Evolutionary conservation across 2,888 invertebrate species (phyloP).

Genomic region (Lacanobia oleracea): DNA sequence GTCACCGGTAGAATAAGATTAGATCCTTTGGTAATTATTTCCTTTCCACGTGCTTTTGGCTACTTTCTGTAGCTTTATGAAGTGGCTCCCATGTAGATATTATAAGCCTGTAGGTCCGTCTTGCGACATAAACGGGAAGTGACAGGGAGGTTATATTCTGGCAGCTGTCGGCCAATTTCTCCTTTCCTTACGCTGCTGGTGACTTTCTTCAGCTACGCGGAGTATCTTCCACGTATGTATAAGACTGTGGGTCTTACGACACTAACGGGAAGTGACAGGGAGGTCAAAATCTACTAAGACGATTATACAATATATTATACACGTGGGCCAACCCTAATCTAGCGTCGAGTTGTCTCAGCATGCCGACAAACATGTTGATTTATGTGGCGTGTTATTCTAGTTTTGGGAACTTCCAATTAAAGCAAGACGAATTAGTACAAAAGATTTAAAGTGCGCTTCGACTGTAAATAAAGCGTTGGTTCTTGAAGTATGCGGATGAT

Average conservation of each 20-base stretch:
- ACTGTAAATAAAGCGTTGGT: conserved; percentile 43
- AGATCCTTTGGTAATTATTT: background rate
- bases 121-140: conserved; percentile 49
- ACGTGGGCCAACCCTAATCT: conserved; percentile 65
- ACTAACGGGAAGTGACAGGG: conserved; percentile 50
- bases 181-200: background rate
- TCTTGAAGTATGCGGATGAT: conserved; percentile 13
- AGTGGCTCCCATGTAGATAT: conserved; percentile 17
- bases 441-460: conserved; percentile 57
- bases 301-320: conserved; percentile 42
- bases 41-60: background rate
- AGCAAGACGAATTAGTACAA: conserved; percentile 64
- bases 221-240: conserved; percentile 27
- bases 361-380: conserved; percentile 72
- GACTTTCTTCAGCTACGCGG: background rate
- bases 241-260: conserved; percentile 28
- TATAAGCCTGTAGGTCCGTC: background rate
- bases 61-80: background rate
- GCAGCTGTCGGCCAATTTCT: too few species aligned
- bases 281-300: conserved; percentile 39
- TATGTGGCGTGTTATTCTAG: conserved; percentile 68
- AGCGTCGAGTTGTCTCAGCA: conserved; percentile 74
- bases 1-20: conserved; percentile 11
- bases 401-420: conserved; percentile 69
- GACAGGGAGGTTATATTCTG: conserved; percentile 43